Conservation (phyloP, 2,888 invertebrate species). For the Piscicola geometra region DNA sequence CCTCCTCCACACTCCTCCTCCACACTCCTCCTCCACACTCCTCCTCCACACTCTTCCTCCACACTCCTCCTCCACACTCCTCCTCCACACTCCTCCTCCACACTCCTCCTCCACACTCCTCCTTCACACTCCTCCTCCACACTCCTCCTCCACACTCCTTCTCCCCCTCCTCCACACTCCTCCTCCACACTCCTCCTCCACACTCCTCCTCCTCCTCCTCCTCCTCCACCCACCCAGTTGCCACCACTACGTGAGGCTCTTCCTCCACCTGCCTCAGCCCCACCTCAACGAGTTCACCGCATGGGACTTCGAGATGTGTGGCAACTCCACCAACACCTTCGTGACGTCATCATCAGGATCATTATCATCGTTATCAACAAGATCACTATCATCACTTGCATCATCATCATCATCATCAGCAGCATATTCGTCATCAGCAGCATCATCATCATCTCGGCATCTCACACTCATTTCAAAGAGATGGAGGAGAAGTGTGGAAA, state of each 20-base stretch:
- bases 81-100: too few species aligned
- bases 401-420: not conserved
- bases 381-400: not conserved
- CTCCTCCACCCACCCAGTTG: too few species aligned
- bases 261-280: not conserved
- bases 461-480: not conserved
- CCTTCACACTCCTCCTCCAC: too few species aligned
- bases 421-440: not conserved
- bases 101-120: too few species aligned
- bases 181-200: not conserved
- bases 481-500: not conserved
- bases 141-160: too few species aligned
- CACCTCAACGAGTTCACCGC: not conserved
- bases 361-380: not conserved
- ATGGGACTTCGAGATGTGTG: not conserved
- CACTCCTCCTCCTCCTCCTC: not conserved
- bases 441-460: not conserved
- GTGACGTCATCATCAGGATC: not conserved
- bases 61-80: too few species aligned
- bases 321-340: not conserved
- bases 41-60: too few species aligned
- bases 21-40: too few species aligned
- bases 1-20: too few species aligned
- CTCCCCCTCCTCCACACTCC: not conserved
- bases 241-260: not conserved